Conservation (phyloP, 1,140 invertebrate species). For the Sinella curviseta region DNA sequence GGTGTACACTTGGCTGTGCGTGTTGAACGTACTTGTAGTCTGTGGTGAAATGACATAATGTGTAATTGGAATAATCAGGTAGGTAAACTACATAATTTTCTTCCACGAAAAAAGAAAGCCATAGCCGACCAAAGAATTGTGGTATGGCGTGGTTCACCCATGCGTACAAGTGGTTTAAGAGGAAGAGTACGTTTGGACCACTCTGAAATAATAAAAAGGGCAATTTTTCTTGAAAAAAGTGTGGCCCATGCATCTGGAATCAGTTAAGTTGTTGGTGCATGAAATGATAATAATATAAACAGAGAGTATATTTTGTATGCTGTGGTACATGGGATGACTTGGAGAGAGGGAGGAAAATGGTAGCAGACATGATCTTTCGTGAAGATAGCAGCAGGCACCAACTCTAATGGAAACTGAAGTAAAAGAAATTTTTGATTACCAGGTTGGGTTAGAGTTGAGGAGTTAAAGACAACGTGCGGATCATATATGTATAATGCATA, state of each 20-base stretch:
- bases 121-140: no score
- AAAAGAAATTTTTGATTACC: background rate
- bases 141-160: background rate
- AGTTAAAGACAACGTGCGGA: background rate
- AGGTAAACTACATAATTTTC: background rate
- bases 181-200: background rate
- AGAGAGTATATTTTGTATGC: no score
- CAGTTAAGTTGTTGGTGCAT: background rate
- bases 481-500: no score
- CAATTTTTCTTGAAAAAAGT: background rate
- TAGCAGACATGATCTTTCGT: background rate
- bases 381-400: background rate
- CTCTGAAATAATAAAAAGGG: background rate
- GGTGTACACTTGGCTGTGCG: background rate
- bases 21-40: background rate
- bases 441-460: background rate
- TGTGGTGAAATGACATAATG: constrained; percentile 6
- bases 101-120: no score
- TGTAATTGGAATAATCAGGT: background rate
- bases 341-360: background rate
- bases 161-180: background rate
- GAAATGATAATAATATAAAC: background rate
- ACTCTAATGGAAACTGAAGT: background rate
- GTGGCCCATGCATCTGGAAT: background rate
- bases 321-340: no score